Conservation (phyloP, 1,140 invertebrate genomes). For the Theocolax elegans region DNA sequence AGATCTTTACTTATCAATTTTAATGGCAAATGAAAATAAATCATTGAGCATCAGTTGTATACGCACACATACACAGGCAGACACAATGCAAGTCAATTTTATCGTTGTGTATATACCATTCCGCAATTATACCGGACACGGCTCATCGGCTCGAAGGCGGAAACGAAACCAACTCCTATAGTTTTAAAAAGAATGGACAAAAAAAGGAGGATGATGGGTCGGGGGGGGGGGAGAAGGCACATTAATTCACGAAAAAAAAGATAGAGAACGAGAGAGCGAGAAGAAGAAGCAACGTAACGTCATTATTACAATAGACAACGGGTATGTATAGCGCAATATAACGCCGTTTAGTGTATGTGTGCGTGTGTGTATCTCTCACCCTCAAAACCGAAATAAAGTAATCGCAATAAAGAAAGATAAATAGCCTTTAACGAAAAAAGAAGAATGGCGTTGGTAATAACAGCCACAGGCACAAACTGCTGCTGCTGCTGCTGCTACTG, state of each 20-base stretch:
- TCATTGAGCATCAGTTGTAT: too few relatives aligned
- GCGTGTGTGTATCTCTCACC: background rate
- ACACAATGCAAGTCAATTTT: too few relatives aligned
- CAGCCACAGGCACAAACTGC: slow-evolving; percentile 32
- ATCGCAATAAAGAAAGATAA: slow-evolving; percentile 40
- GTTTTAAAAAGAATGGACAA: background rate
- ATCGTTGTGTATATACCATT: too few relatives aligned
- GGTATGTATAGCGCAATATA: too few relatives aligned
- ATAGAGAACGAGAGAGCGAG: background rate
- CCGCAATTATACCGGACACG: slow-evolving; percentile 1
- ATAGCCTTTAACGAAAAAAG: slow-evolving; percentile 19
- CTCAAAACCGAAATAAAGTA: slow-evolving; percentile 39
- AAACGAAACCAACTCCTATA: background rate
- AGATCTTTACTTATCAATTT: too few relatives aligned
- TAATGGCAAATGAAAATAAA: too few relatives aligned
- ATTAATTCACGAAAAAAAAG: slow-evolving; percentile 16
- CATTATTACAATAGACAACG: slow-evolving; percentile 10
- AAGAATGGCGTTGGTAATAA: slow-evolving; percentile 21
- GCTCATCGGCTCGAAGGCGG: slow-evolving; percentile 1
- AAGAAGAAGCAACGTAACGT: slow-evolving; percentile 12
- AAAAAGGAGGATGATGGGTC: background rate
- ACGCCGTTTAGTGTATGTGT: background rate
- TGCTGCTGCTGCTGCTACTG: background rate
- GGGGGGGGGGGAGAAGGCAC: too few relatives aligned
- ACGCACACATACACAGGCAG: too few relatives aligned